These are phyloP conservation scores for Stichopus horrens DNA, from an alignment of 53 echinoderm and acorn worm genomes.

Conservation along the genomic window DNA sequence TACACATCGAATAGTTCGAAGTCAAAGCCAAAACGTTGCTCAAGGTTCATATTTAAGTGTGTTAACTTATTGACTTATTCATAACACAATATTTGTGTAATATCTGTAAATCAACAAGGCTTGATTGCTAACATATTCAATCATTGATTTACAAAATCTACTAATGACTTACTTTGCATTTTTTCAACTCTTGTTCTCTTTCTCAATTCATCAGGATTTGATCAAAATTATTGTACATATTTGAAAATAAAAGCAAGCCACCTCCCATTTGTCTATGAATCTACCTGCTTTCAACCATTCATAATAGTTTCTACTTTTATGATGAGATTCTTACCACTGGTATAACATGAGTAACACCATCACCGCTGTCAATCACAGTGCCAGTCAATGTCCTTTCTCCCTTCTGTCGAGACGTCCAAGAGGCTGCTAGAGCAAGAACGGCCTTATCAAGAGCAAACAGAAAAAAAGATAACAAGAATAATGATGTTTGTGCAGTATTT, in stretches of 20 bases:
- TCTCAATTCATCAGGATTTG: too few relatives aligned
- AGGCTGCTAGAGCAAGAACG: slow-evolving; percentile 93
- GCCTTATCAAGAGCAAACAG: slow-evolving; percentile 54
- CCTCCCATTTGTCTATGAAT: neutral
- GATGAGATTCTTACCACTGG: slow-evolving; percentile 74
- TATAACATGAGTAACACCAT: slow-evolving; percentile 98
- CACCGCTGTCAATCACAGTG: slow-evolving; percentile 95
- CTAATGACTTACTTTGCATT: too few relatives aligned
- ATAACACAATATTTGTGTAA: too few relatives aligned
- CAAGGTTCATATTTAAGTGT: too few relatives aligned
- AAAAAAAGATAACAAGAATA: neutral
- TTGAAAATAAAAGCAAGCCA: neutral
- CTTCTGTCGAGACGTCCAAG: slow-evolving; percentile 95
- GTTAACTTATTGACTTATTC: too few relatives aligned
- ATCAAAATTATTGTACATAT: neutral
- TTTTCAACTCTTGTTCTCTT: too few relatives aligned
- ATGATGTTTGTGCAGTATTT: neutral
- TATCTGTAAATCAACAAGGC: too few relatives aligned
- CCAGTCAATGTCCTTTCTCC: slow-evolving; percentile 93
- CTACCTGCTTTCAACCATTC: too few relatives aligned
- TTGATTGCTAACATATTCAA: too few relatives aligned
- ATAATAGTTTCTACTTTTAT: neutral
- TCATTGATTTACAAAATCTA: too few relatives aligned
- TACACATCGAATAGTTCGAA: too few relatives aligned
- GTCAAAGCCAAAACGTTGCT: too few relatives aligned